Conservation (phyloP, 2,797 vertebrate species). For the Cheirogaleus major region DNA sequence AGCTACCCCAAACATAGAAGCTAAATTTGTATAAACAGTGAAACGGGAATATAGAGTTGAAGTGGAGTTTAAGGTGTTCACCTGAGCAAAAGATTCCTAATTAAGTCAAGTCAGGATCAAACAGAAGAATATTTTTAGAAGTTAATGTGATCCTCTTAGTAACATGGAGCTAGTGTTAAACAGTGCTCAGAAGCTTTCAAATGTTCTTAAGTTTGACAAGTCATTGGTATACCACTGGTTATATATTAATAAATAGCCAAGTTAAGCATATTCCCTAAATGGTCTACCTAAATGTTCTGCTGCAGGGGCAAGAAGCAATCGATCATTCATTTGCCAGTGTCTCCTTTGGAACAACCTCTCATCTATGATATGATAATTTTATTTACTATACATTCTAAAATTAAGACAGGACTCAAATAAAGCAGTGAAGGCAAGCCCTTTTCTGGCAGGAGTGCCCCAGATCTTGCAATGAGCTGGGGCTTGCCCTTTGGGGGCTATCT, state of each 20-base stretch:
- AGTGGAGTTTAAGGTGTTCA: constrained; percentile 10
- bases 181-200: constrained; percentile 10
- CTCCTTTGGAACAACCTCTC: background rate
- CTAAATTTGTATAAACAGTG: constrained; percentile 18
- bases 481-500: background rate
- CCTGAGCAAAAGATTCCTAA: background rate
- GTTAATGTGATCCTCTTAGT: background rate
- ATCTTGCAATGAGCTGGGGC: background rate
- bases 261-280: background rate
- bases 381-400: background rate
- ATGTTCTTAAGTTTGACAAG: background rate
- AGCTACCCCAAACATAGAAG: background rate
- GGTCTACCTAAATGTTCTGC: background rate
- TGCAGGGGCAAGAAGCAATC: background rate
- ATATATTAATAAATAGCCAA: background rate
- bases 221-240: background rate
- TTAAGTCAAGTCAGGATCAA: constrained; percentile 39
- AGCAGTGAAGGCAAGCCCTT: background rate
- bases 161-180: background rate
- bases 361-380: background rate
- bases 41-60: background rate
- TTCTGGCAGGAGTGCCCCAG: background rate
- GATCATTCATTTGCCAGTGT: background rate
- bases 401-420: background rate
- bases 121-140: constrained; percentile 24